Evolutionary conservation across 2,797 vertebrate species (phyloP), one percentile per base, ranked within the genome.

Genomic region (Notamacropus eugenii): DNA sequence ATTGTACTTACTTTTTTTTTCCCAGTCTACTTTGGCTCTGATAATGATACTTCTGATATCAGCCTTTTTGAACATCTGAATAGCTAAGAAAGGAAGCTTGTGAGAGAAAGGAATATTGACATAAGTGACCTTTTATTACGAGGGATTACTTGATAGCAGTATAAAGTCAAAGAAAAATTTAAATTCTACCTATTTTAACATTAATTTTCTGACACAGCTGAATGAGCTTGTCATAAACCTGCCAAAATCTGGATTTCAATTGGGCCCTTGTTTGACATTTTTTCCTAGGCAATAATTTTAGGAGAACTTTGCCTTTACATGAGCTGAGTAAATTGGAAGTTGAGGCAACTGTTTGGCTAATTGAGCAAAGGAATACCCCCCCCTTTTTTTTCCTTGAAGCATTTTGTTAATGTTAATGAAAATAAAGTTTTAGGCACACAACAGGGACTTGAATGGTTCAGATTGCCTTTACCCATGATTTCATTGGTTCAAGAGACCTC

Each of bases 181-280:
- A 93, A 67, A 24, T 92, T 97, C 58, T 95, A 96, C 46, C 28
- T 96, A 93, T 96, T 82, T 95, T 96, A 92, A 52, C 62, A 93
- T 95, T 96, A 93, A 92, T 96, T 93, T 96, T 96, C 92, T 50
- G 94, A 94, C 96, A 90, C 50, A 95, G 46, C 54, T 96, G 94
- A 95, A 93, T 50, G 90, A 96, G 16, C 16, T 50, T 59, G 46
- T 94, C 92, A 93, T 31, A 90, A 93, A 93, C 24, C 90, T 95
- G n/a, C 67, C 67, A 40, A 22, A 34, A 74, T 74, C 5, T 56
- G 27, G 24, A 29, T 94, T 27, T 93, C 55, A 62, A 92, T 22
- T 40, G 67, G 91, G 93, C 54, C 92, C 92, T 92, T 62, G 50
- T 34, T 92, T 93, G 96, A 4, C 90, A 22, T 90, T 74, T 74